Base-by-base conservation (phyloP, 2,888 invertebrate species). In the Andrena flavipes region DNA sequence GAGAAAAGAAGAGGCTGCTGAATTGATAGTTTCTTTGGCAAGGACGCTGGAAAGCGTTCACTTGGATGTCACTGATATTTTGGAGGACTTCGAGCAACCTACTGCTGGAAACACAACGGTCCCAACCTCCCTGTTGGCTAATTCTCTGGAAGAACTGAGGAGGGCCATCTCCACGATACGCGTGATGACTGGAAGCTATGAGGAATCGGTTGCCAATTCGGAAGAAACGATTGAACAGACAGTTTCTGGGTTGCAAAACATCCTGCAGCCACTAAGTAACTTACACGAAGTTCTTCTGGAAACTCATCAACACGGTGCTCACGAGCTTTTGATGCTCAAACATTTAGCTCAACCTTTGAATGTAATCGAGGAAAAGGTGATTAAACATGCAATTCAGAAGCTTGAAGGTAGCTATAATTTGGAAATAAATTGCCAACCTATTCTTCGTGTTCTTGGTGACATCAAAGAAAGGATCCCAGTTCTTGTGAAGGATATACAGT, bases 1-100 rank as follows among this genome's bases (percentile, higher is more conserved):
- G 54, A 64, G 35, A 13, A 67, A 51, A 0, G 54, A 74, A 35
- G 20, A 63, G 8, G 35, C 69, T 1, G 48, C 3, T 1, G 68
- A 51, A 2, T 64, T 87, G 42, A 51, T 79, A 0, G n/a, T 5
- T 1, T 70, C 81, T 0, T 23, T 89, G 16, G 54, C 84, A 0
- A 80, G 77, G n/a, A 84, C 88, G 0, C 72, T 92, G 7, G 87
- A 89, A 20, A 84, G 79, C 49, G 81, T 92, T 67, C 88, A 92
- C 20, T 56, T 91, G 16, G 86, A 90, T 7, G 86, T 91, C 49
- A 88, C 89, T 1, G 85, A 70, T 2, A 91, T 91, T 49, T 54
- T 92, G 20, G 92, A 92, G 65, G 90, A 92, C 54, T 92, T 89
- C 33, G 92, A 92, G 54, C 89, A 92, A 75, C 87, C 87, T 3